phyloP scores from a whole-genome alignment of 64 coral and sea anemone genomes.

The Actinia equina region DNA sequence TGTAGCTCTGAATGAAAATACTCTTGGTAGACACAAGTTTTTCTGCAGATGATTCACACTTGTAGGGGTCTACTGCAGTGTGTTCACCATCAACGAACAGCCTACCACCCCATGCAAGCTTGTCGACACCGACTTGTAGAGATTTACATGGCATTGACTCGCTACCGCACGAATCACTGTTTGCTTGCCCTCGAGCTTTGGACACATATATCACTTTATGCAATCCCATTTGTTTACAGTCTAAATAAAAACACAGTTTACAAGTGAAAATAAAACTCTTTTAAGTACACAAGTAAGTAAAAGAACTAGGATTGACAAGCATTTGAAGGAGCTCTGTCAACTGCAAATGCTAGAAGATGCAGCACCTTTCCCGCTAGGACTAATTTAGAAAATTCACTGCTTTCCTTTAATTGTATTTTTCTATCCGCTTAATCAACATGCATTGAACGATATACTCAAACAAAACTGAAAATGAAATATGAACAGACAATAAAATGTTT shows the following conservation, averaged over 20 bases:
- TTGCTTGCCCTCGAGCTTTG: background rate
- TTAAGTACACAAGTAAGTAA: too few species aligned
- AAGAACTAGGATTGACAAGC: too few species aligned
- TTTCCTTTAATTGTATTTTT: too few species aligned
- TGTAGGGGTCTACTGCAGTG: background rate
- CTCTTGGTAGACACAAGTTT: background rate
- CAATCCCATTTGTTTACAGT: background rate
- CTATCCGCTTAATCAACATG: too few species aligned
- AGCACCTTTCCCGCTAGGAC: too few species aligned
- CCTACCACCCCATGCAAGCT: background rate
- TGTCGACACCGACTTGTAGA: background rate
- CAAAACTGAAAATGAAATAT: too few species aligned
- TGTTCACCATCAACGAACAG: background rate
- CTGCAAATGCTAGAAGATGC: too few species aligned
- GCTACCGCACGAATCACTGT: background rate
- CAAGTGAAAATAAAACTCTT: too few species aligned
- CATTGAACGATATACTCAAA: too few species aligned
- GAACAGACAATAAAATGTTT: too few species aligned
- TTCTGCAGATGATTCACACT: background rate
- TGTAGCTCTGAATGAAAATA: background rate
- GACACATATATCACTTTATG: background rate
- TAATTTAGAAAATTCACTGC: too few species aligned
- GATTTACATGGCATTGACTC: background rate
- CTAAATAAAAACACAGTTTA: background rate
- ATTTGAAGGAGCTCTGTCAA: too few species aligned